Conservation (phyloP, 1,140 invertebrate species). For the Popillia japonica region DNA sequence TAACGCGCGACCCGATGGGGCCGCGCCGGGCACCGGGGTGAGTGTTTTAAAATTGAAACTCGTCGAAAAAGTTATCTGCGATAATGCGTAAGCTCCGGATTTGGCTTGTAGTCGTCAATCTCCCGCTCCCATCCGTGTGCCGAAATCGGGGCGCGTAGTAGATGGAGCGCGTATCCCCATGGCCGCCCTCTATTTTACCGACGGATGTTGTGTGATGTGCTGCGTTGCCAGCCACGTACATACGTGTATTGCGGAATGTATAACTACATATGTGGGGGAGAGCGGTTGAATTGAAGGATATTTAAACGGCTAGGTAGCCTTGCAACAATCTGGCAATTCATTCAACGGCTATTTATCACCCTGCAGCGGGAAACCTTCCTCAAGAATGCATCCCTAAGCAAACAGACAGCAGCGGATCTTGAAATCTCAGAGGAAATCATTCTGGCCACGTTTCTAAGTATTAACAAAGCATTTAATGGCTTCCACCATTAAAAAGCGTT, state of each 20-base stretch:
- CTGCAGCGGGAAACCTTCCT: not conserved
- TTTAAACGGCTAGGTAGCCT: no score
- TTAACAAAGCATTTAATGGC: constrained; percentile 18
- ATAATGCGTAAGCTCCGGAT: constrained; percentile 8
- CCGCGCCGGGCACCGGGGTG: not conserved
- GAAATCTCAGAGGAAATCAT: constrained; percentile 1
- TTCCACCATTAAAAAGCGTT: not conserved
- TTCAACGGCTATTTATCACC: not conserved
- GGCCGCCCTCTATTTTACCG: no score
- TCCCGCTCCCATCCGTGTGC: not conserved
- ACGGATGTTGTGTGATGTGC: no score
- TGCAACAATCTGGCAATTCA: not conserved
- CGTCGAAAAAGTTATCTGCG: constrained; percentile 9
- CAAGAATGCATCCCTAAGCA: not conserved
- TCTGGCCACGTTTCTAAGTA: not conserved
- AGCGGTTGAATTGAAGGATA: no score
- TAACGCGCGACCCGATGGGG: not conserved
- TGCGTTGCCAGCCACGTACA: no score
- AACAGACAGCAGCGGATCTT: not conserved
- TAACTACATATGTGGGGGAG: no score
- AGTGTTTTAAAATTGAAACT: constrained; percentile 7
- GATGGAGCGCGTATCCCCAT: no score
- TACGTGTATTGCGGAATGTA: no score
- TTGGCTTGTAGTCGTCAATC: constrained; percentile 1
- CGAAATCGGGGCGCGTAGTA: no score